Evolutionary conservation across 2,888 invertebrate genomes (phyloP), one percentile per base, ranked within the genome.

Genomic region (Apodemia zela): DNA sequence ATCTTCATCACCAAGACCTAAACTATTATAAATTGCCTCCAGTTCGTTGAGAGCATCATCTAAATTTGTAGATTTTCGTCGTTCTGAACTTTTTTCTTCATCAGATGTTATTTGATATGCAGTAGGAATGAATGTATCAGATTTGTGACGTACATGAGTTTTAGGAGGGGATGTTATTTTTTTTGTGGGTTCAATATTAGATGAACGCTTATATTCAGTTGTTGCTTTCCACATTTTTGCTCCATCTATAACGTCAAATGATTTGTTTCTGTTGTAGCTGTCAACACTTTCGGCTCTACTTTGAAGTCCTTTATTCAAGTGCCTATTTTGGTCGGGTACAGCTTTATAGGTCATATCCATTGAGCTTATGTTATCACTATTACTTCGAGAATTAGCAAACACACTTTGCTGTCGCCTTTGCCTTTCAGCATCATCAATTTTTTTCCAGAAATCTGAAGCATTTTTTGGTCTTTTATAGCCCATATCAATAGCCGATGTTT

Each of bases 41-140:
- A 98, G 84, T 84, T 98, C 98, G 74, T 95, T 95, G 29, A 98
- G 93, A 62, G 98, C 98, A 77, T 98, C 97, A 78, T 97, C 97
- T 49, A 97, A 91, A 81, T 97, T 97, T 17, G 95, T 94, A 3
- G 96, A 96, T 81, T 95, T 96, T 71, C 94, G 87, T 73, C 92
- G 85, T 73, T 91, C 90, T 63, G 90, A 90, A 72, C 76, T 80
- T 71, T 85, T 87, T 71, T 93, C 92, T 62, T 93, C 89, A 59
- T 92, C 86, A 66, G 92, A 91, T 66, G 84, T 81, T 78, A 89
- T 71, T 87, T 89, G 78, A 75, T 81, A 84, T 54, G 77, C 79
- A 69, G 73, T 80, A 33, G 84, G 75, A 60, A 88, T 72, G 71
- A 80, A 85, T 21, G 90, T 91, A 68, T 92, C 91, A 38, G 91